Evolutionary conservation across 1,140 invertebrate genomes (phyloP).

Genomic region (Ridgeia piscesae): DNA sequence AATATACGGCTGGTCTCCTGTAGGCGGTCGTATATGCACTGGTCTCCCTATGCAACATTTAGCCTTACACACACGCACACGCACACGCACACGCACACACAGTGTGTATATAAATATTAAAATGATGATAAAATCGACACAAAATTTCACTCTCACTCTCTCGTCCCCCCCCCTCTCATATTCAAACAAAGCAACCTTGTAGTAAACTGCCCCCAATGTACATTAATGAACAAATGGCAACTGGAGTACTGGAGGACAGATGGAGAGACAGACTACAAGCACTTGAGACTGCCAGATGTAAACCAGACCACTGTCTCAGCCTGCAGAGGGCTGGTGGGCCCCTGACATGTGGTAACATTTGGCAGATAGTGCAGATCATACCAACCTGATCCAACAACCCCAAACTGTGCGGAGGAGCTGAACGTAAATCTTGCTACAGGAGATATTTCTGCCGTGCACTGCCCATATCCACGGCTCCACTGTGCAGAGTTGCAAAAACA

Average conservation of each 20-base stretch:
- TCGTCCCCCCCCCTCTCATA: too few relatives aligned
- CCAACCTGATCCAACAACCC: background rate
- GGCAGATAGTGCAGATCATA: background rate
- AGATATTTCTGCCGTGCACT: background rate
- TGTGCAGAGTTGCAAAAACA: background rate
- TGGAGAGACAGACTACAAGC: background rate
- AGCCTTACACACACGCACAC: too few relatives aligned
- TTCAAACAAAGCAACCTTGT: too few relatives aligned
- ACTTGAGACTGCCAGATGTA: background rate
- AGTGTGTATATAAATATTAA: too few relatives aligned
- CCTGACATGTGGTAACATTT: background rate
- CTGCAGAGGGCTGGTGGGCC: background rate
- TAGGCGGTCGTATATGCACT: too few relatives aligned
- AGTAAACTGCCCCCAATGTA: background rate
- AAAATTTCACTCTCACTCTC: background rate
- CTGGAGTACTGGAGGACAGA: background rate
- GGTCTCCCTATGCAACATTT: too few relatives aligned
- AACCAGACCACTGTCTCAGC: background rate
- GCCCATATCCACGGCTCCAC: background rate
- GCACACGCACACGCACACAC: too few relatives aligned
- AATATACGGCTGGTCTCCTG: too few relatives aligned
- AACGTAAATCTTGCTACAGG: background rate
- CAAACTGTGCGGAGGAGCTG: background rate
- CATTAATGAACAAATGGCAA: too few relatives aligned
- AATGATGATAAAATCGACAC: background rate